Conservation (phyloP, 2,888 invertebrate genomes). For the Drosophila anceps region DNA sequence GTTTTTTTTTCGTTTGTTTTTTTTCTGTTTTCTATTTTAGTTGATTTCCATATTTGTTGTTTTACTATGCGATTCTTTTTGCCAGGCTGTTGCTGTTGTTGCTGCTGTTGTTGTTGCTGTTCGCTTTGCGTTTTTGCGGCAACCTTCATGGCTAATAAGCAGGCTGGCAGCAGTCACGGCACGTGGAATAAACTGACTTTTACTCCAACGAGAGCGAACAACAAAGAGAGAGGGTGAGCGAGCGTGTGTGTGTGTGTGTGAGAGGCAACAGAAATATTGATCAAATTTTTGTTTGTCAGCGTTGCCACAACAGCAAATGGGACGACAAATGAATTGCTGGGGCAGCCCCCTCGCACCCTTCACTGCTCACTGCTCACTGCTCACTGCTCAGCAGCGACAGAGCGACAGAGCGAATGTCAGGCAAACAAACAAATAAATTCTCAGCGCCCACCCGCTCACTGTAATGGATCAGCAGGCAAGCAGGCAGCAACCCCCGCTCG, state of each 20-base stretch:
- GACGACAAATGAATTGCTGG: constrained; percentile 53
- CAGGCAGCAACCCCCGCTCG: neutral
- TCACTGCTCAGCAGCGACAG: constrained; percentile 1
- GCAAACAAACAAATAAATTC: constrained; percentile 57
- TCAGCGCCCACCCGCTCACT: constrained; percentile 12
- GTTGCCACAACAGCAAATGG: constrained; percentile 65
- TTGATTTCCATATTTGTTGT: constrained; percentile 8
- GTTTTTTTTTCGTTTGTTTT: too few relatives aligned
- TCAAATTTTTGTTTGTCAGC: constrained; percentile 75
- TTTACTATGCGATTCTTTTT: constrained; percentile 11
- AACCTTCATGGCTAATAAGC: constrained; percentile 73
- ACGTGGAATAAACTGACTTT: constrained; percentile 35
- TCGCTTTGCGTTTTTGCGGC: constrained; percentile 56
- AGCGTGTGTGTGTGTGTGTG: neutral
- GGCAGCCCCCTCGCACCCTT: neutral
- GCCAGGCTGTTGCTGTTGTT: constrained; percentile 7
- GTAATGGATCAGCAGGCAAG: constrained; percentile 41
- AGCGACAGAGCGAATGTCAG: constrained; percentile 39
- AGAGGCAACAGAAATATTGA: constrained; percentile 60
- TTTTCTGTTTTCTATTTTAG: constrained; percentile 13
- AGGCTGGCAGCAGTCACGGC: constrained; percentile 68
- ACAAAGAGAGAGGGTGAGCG: neutral
- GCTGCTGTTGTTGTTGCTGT: constrained; percentile 11
- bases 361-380: too few relatives aligned
- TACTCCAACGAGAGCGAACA: constrained; percentile 1